Conservation (phyloP, 2,113 vertebrate genomes). For the Falco punctatus region DNA sequence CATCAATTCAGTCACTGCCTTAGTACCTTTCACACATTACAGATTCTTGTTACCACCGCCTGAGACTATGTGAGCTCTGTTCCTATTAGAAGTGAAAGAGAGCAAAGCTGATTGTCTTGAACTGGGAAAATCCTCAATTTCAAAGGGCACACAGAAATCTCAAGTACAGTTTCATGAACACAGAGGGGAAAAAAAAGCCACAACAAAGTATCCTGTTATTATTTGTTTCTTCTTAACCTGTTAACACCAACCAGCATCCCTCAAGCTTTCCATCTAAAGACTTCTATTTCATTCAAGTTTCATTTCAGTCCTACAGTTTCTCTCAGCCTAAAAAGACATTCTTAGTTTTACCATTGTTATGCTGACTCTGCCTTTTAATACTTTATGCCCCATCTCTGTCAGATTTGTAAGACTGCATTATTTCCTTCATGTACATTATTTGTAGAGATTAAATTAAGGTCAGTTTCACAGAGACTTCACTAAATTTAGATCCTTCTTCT, state of each 20-base stretch:
- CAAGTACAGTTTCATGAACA: neutral
- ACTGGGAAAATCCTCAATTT: neutral
- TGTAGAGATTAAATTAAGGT: neutral
- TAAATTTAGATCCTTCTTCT: neutral
- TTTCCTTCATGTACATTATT: neutral
- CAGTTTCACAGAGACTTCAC: neutral
- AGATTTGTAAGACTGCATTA: neutral
- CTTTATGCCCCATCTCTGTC: neutral
- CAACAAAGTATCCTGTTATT: neutral
- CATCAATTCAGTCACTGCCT: neutral
- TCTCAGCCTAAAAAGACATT: neutral
- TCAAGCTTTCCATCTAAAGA: neutral
- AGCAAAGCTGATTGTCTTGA: neutral
- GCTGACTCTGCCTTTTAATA: neutral
- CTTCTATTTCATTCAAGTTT: neutral
- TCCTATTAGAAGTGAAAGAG: neutral
- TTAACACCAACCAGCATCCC: neutral
- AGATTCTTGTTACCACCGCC: neutral
- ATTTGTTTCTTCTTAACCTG: neutral
- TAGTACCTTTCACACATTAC: neutral
- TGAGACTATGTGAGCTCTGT: neutral
- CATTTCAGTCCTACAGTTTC: neutral
- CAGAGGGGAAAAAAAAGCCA: neutral
- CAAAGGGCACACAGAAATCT: neutral
- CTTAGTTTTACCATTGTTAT: neutral